Evolutionary conservation across 2,888 invertebrate species (phyloP).

Genomic region (Thysanoteuthis rhombus): DNA sequence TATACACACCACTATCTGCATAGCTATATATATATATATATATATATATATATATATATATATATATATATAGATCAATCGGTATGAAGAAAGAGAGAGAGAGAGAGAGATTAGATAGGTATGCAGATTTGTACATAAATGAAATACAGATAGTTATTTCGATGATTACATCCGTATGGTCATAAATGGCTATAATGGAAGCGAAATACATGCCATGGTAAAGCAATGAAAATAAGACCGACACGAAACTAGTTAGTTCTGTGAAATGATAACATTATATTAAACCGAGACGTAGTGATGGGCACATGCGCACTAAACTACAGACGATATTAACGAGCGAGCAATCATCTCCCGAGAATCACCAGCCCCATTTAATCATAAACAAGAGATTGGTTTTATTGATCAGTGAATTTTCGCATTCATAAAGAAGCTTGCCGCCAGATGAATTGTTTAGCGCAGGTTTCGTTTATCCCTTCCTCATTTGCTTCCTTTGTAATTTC

Average conservation of each 20-base stretch:
- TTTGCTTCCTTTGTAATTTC: background rate
- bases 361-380: background rate
- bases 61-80: background rate
- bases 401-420: background rate
- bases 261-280: background rate
- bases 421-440: background rate
- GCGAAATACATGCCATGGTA: background rate
- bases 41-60: background rate
- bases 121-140: background rate
- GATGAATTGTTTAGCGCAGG: background rate
- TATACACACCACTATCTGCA: no score
- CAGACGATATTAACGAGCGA: background rate
- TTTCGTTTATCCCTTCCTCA: background rate
- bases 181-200: background rate
- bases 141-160: background rate
- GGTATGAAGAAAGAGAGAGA: no score
- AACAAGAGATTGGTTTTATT: background rate
- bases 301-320: background rate
- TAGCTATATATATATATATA: no score
- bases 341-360: background rate
- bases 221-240: background rate
- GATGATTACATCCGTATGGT: background rate
- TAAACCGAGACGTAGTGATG: background rate
- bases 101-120: no score
- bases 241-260: background rate